A percentile compares a stretch with the other conserved stretches of the same genome.
These are phyloP conservation scores for Melanotaenia duboulayi DNA, from an alignment of 2,113 vertebrate species.

Conservation along the genomic window DNA sequence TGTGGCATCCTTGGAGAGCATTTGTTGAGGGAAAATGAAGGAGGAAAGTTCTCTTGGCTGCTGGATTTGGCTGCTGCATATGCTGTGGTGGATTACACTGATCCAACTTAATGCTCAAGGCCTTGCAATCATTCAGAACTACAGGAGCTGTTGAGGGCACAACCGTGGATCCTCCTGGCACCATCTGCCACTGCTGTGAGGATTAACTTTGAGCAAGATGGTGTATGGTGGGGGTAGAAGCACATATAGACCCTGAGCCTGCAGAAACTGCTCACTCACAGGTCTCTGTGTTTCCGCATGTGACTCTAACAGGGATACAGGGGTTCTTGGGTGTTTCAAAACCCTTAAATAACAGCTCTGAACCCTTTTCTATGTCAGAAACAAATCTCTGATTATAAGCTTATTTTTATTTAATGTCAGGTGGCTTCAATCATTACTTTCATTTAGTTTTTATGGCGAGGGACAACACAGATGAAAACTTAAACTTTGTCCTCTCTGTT, in stretches of 20 bases:
- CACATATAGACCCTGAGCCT: conserved; percentile 19
- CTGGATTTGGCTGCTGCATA: conserved; percentile 78
- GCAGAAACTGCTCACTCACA: conserved; percentile 1
- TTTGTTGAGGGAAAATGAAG: conserved; percentile 30
- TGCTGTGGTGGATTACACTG: conserved; percentile 82
- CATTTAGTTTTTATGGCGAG: too few relatives aligned
- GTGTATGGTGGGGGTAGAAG: conserved; percentile 40
- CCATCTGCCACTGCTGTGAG: conserved; percentile 72
- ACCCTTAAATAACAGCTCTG: too few relatives aligned
- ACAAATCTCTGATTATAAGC: too few relatives aligned
- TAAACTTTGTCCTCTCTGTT: not conserved
- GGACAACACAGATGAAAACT: not conserved
- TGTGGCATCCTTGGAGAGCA: conserved; percentile 1
- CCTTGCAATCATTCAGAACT: conserved; percentile 83
- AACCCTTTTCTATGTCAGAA: too few relatives aligned
- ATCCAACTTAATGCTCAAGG: conserved; percentile 82
- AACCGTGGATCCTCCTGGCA: conserved; percentile 34
- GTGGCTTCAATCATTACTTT: too few relatives aligned
- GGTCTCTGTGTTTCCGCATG: too few relatives aligned
- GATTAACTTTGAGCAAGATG: conserved; percentile 81
- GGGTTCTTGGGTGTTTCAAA: too few relatives aligned
- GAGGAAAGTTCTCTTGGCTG: conserved; percentile 42
- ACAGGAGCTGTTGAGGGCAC: conserved; percentile 65
- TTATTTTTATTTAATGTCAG: too few relatives aligned
- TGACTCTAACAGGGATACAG: too few relatives aligned